These are phyloP conservation scores for Miltochrista miniata DNA, from an alignment of 2,888 invertebrate genomes.

Conservation along the genomic window DNA sequence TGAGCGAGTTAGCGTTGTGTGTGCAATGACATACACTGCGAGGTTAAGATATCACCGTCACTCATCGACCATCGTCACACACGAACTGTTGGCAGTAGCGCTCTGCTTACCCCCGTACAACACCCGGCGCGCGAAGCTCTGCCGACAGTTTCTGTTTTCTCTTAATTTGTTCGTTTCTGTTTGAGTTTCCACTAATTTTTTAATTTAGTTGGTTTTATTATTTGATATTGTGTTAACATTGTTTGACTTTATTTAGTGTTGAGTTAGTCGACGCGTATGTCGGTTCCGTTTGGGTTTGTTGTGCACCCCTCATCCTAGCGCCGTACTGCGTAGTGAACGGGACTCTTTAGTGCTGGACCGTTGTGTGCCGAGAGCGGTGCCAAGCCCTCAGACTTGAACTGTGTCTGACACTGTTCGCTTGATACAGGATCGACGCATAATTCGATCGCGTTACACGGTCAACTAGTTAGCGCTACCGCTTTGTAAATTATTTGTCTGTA, in stretches of 20 bases:
- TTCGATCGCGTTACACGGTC: neutral
- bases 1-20: conserved; percentile 12
- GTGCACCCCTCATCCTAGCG: conserved; percentile 58
- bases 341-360: conserved; percentile 16
- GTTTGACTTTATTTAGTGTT: conserved; percentile 46
- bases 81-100: conserved; percentile 44
- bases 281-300: conserved; percentile 58
- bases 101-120: neutral
- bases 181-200: conserved; percentile 47
- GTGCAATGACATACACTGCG: conserved; percentile 4
- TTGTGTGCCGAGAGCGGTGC: neutral
- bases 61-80: conserved; percentile 59
- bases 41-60: conserved; percentile 17
- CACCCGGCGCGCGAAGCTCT: conserved; percentile 15
- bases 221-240: conserved; percentile 49
- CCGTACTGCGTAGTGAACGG: conserved; percentile 26
- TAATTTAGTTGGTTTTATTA: conserved; percentile 32
- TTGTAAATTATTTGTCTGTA: too few species aligned
- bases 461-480: neutral
- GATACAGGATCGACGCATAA: conserved; percentile 27
- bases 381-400: neutral
- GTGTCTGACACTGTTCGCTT: conserved; percentile 17
- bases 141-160: conserved; percentile 47
- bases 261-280: conserved; percentile 56
- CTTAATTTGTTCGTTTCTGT: conserved; percentile 42